Base-by-base conservation (phyloP, 2,797 vertebrate species). In the Helostoma temminkii region DNA sequence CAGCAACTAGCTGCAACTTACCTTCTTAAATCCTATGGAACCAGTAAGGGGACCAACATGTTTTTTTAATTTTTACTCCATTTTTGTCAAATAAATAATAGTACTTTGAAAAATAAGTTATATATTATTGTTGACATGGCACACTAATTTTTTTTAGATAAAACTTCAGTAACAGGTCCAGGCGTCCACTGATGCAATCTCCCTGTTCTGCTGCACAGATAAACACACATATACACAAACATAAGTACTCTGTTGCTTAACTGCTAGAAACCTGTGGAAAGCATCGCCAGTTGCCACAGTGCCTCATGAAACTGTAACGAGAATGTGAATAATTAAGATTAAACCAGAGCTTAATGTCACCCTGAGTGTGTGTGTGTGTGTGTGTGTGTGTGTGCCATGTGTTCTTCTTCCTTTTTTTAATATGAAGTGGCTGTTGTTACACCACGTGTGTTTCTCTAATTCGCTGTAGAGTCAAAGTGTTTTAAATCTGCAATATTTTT, bases 291-390 rank as follows among this genome's bases (percentile, higher is more conserved):
- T 78, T 68, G 74, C 81, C 34, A 18, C 70, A 0, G 74, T n/a
- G 67, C 78, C 71, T 88, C 86, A 86, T 91, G 69, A 83, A 89
- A 88, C 71, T 63, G 56, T 85, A 85, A 90, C 60, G 65, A 84
- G 70, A 77, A 79, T 85, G 84, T 89, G 86, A 92, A 91, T 90
- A 86, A 91, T 91, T 88, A 85, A 89, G 82, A 80, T 76, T 76
- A 81, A 84, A 88, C 78, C 65, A 77, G 73, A 63, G 78, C 47
- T 54, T 77, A 70, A 83, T 80, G 80, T 85, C 85, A 85, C 66
- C 47, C 25, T 37, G 26, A 52, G 56, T 74, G 47, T 45, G 70
- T 76, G 26, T 32, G 66, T 64, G 63, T 52, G n/a, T 47, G 21
- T n/a, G 18, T 50, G 22, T 22, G 36, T 34, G 18, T 1, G 22